Base-by-base conservation (phyloP, 2,888 invertebrate genomes). In the Syrista parreyssii region DNA sequence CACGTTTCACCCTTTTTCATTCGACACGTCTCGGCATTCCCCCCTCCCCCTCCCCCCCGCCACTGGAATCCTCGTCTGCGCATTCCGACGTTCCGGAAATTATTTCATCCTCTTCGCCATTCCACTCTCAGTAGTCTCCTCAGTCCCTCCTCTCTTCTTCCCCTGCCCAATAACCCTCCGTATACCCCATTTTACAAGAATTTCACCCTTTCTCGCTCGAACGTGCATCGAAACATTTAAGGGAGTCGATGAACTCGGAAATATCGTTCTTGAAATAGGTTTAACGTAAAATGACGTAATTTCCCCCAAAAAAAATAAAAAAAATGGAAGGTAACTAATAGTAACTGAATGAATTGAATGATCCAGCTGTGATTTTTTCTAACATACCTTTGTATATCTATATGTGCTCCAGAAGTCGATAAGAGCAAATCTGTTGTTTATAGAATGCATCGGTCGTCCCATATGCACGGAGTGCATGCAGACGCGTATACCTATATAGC, bases 81-180 rank as follows among this genome's bases (percentile, higher is more conserved):
- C 78, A 77, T 80, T 81, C 79, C 80, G 79, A 82, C 81, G 81
- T 82, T 81, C 82, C 84, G 84, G 82, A 84, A 84, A 84, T 84
- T 83, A 83, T 83, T 84, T 83, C 82, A 84, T 81, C 80, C 82
- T 78, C 78, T 75, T 76, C 74, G 73, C 30, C 80, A 23, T 33
- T 71, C n/a, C n/a, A 74, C 36, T 68, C 68, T 33, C 75, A 68
- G 74, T 75, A 79, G 68, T 72, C 77, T 77, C 55, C 23, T 55
- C 76, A 78, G 77, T 73, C 79, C 68, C 73, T 34, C 33, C 68
- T 4, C 40, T 15, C 55, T 12, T 12, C n/a, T n/a, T 23, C 23
- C 40, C 15, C 40, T 23, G 6, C 0, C 6, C 40, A 23, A 55
- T 1, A 2, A 23, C 9, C 9, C 15, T 3, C 15, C 55, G 23